phyloP scores from a whole-genome alignment of 1,140 invertebrate genomes.

The Drosophila triauraria region DNA sequence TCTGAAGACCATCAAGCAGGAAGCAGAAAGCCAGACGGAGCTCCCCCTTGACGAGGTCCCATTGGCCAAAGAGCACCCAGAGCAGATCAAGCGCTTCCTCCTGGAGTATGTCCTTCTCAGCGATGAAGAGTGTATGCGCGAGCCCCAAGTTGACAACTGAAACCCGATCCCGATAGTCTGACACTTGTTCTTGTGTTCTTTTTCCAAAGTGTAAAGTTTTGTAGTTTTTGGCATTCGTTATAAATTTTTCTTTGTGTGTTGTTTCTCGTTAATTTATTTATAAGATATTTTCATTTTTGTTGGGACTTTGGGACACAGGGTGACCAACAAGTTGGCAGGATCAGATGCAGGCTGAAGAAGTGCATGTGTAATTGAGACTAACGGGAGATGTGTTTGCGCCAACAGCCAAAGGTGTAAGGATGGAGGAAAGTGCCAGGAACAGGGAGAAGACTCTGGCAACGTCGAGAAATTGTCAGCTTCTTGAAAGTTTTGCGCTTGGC shows the following conservation, averaged over 20 bases:
- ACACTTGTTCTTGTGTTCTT: too few relatives aligned
- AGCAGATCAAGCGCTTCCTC: too few relatives aligned
- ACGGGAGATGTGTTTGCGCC: constrained; percentile 17
- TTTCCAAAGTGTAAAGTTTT: too few relatives aligned
- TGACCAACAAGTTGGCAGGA: constrained; percentile 54
- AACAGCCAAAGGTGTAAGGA: constrained; percentile 36
- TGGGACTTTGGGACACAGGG: neutral
- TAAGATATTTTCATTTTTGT: neutral
- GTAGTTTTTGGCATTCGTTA: neutral
- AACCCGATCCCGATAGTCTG: too few relatives aligned
- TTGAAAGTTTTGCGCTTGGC: constrained; percentile 13
- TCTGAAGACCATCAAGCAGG: too few relatives aligned
- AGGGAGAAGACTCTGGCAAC: neutral
- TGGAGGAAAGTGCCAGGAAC: neutral
- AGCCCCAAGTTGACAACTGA: too few relatives aligned
- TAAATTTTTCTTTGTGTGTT: neutral
- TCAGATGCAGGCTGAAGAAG: constrained; percentile 19
- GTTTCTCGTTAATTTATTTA: neutral
- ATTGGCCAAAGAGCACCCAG: too few relatives aligned
- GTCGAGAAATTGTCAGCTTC: constrained; percentile 40
- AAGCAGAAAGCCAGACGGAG: too few relatives aligned
- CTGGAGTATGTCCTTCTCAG: too few relatives aligned
- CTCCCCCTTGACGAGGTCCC: too few relatives aligned
- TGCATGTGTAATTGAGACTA: constrained; percentile 44
- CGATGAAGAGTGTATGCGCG: too few relatives aligned